phyloP scores from a whole-genome alignment of 2,797 vertebrate genomes.

The Propithecus deckenii region DNA sequence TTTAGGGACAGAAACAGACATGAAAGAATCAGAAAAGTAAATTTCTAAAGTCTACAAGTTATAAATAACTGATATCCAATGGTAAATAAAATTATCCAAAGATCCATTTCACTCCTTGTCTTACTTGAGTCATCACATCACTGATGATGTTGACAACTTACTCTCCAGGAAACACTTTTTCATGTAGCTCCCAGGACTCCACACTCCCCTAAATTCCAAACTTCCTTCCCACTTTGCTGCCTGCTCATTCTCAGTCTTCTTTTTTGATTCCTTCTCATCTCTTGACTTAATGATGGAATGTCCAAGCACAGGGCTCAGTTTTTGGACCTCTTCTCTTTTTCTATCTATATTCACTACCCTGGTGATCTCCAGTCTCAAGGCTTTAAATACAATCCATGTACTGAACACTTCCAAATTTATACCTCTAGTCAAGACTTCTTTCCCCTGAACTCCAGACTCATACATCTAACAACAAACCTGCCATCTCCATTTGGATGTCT shows the following conservation, averaged over 20 bases:
- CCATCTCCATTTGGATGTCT: background rate
- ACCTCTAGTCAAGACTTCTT: background rate
- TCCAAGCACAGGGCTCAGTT: background rate
- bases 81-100: background rate
- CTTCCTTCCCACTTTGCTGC: background rate
- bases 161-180: background rate
- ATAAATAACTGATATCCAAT: background rate
- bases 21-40: conserved; percentile 37
- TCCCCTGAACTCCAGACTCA: background rate
- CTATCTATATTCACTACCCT: background rate
- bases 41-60: background rate
- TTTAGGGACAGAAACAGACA: background rate
- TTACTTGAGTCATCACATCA: background rate
- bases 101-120: background rate
- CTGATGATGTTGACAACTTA: background rate
- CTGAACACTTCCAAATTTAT: background rate
- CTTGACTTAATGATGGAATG: background rate
- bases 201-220: background rate
- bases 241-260: background rate
- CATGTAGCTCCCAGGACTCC: background rate
- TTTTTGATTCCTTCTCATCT: background rate
- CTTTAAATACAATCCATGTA: background rate
- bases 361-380: background rate
- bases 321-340: background rate
- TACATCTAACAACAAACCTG: background rate